These are phyloP conservation scores for Lepus timidus DNA, from an alignment of 2,113 vertebrate species.

Conservation along the genomic window DNA sequence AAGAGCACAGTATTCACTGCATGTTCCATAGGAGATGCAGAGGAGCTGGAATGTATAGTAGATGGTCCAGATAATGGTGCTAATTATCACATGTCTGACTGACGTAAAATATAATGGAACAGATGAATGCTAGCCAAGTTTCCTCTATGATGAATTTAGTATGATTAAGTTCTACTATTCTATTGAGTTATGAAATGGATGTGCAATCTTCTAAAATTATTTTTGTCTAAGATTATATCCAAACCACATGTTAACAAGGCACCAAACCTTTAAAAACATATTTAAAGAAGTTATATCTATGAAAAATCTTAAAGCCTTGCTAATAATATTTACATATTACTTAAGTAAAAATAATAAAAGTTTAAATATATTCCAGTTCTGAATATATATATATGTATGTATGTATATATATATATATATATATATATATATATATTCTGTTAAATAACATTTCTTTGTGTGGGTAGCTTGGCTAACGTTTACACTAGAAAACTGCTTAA, in stretches of 20 bases:
- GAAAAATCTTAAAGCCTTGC: neutral
- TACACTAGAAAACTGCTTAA: neutral
- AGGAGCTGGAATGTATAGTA: neutral
- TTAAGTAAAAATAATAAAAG: slow-evolving; percentile 11
- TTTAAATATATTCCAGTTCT: neutral
- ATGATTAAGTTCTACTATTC: neutral
- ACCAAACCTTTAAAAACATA: neutral
- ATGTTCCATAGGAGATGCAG: neutral
- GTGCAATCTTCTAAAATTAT: neutral
- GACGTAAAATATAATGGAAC: neutral
- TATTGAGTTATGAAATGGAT: slow-evolving; percentile 21
- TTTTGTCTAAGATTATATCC: slow-evolving; percentile 42
- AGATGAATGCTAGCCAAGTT: neutral
- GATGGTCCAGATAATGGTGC: neutral
- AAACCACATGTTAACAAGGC: neutral
- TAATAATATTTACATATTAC: neutral
- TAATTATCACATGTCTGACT: neutral
- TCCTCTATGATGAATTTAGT: neutral
- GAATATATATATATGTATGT: neutral
- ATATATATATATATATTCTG: neutral
- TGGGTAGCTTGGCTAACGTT: neutral
- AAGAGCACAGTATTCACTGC: neutral
- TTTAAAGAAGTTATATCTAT: neutral
- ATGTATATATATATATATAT: neutral
- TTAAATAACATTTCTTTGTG: neutral